Evolutionary conservation across 2,888 invertebrate species (phyloP), one percentile per base, ranked within the genome.

Genomic region (Pseudanteris insignis): DNA sequence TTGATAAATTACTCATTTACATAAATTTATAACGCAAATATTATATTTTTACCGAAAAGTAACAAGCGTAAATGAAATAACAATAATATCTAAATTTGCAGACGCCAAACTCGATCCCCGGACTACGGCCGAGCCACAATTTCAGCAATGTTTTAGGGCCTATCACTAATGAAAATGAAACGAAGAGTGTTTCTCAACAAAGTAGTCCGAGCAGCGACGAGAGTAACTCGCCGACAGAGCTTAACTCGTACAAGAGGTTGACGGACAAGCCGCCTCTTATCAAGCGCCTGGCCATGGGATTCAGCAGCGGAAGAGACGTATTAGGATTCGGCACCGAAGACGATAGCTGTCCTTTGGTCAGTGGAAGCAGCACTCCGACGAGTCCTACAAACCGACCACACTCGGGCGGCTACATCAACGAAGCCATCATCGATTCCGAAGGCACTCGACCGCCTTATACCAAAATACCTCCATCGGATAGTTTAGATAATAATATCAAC

Each of bases 211-310:
- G 89, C 80, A 92, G 91, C 68, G 92, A 92, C 79, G 92, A 92
- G 82, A 91, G 91, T 75, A 90, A 90, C 81, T 92, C 92, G 6
- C 92, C 92, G 34, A 91, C 91, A 40, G 92, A 92, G 83, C 85
- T 92, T 80, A 91, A 90, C 82, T 90, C 91, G 75, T 92, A 91
- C 82, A 88, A 91, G 77, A 84, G 91, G 72, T 86, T 92, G 76
- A 85, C 86, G 60, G 91, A 92, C 78, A 89, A 92, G 77, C 91
- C 92, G 55, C 91, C 91, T 41, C 84, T 92, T 73, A 85, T 86
- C 72, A 90, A 89, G 80, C 83, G 91, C 43, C 84, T 92, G 64
- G 89, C 91, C 40, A 87, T 91, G 84, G 91, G 90, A 1, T 81
- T 91, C 62, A 86, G 88, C 54, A 70, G 75, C 48, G 78, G 79